Evolutionary conservation across 2,113 vertebrate species (phyloP).

Genomic region (Dendrocopos noguchii): DNA sequence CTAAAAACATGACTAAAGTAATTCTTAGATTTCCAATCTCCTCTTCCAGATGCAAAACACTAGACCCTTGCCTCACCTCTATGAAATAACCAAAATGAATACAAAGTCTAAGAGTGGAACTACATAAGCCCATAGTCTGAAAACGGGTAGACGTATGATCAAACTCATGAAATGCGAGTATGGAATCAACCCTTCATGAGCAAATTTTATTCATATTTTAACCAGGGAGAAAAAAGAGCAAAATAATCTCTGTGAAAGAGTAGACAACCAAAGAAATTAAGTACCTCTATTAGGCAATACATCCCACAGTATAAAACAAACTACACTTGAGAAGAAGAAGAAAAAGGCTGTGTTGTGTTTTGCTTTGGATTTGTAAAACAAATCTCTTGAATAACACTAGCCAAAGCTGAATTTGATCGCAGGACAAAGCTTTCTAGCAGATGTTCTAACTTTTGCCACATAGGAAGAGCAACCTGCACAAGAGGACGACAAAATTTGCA

Average conservation of each 20-base stretch:
- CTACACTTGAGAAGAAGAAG: not conserved
- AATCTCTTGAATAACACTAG: not conserved
- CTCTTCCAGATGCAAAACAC: not conserved
- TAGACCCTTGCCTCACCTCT: not conserved
- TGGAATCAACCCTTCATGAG: not conserved
- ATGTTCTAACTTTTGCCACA: not conserved
- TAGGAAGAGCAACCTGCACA: not conserved
- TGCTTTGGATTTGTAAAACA: not conserved
- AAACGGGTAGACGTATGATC: not conserved
- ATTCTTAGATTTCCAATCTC: not conserved
- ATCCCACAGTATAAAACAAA: not conserved
- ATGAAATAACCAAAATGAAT: not conserved
- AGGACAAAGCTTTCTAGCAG: not conserved
- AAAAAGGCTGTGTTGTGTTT: accelerated
- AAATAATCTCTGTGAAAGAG: not conserved
- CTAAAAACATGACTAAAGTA: not conserved
- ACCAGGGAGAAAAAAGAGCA: not conserved
- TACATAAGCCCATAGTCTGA: not conserved
- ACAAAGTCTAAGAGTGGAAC: not conserved
- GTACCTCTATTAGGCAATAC: not conserved
- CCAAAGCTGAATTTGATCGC: not conserved
- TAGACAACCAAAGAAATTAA: not conserved
- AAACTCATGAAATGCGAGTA: not conserved
- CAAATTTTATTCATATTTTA: not conserved
- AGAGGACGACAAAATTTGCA: not conserved